These are phyloP conservation scores for Hydractinia symbiolongicarpus DNA, from an alignment of 30 jellyfish, hydroid and myxozoan species.

Conservation along the genomic window DNA sequence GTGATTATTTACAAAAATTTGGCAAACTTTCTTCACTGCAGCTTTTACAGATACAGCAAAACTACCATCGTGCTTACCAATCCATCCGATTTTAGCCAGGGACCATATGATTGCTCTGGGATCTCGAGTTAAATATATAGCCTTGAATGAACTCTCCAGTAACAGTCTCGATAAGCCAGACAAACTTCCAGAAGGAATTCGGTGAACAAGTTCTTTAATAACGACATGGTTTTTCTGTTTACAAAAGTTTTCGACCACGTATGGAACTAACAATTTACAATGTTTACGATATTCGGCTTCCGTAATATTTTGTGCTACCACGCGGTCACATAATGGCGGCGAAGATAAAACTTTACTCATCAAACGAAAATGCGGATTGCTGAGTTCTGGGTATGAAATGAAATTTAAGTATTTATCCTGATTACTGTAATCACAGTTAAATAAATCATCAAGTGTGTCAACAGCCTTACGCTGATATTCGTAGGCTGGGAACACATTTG, in stretches of 20 bases:
- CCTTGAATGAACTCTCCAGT: slow-evolving; percentile 35
- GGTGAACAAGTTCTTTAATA: slow-evolving; percentile 76
- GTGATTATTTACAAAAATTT: slow-evolving; percentile 42
- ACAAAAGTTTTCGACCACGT: slow-evolving; percentile 49
- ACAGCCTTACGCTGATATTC: slow-evolving; percentile 47
- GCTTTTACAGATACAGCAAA: slow-evolving; percentile 41
- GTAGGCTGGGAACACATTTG: slow-evolving; percentile 54
- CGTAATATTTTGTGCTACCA: slow-evolving; percentile 37
- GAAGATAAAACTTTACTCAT: slow-evolving; percentile 73
- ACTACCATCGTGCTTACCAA: slow-evolving; percentile 53
- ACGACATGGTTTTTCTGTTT: slow-evolving; percentile 43
- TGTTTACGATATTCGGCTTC: slow-evolving; percentile 39
- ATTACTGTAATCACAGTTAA: slow-evolving; percentile 65
- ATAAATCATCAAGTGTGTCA: slow-evolving; percentile 51
- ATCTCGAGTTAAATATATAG: slow-evolving; percentile 72
- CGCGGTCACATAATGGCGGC: slow-evolving; percentile 75
- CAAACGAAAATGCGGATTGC: slow-evolving; percentile 85
- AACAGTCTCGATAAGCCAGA: slow-evolving; percentile 38
- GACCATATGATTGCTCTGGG: slow-evolving; percentile 96
- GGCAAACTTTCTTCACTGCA: slow-evolving; percentile 74
- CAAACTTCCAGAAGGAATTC: slow-evolving; percentile 27
- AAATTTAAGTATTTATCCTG: slow-evolving; percentile 68
- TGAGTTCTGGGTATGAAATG: slow-evolving; percentile 85
- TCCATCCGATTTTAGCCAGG: slow-evolving; percentile 83
- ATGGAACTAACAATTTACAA: slow-evolving; percentile 55